Conservation (phyloP, 2,888 invertebrate species). For the Rhamnusium bicolor region DNA sequence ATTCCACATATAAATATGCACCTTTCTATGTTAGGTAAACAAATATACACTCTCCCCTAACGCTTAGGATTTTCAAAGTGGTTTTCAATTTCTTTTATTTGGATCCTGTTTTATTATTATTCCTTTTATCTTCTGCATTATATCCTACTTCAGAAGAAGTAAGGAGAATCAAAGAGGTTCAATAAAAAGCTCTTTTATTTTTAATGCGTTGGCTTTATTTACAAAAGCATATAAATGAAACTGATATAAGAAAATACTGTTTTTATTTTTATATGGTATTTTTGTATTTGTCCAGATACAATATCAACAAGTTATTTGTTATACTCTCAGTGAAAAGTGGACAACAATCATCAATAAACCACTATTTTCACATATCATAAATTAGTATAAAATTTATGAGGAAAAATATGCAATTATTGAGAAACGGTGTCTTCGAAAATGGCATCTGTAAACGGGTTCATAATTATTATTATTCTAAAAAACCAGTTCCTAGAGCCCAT, state of each 20-base stretch:
- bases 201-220: conserved; percentile 30
- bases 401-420: too few relatives aligned
- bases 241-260: conserved; percentile 13
- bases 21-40: conserved; percentile 19
- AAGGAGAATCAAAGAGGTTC: conserved; percentile 31
- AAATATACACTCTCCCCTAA: conserved; percentile 29
- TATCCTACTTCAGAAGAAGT: conserved; percentile 29
- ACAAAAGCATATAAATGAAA: conserved; percentile 26
- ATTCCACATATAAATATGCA: conserved; percentile 23
- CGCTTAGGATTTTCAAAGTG: conserved; percentile 29
- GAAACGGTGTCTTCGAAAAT: too few relatives aligned
- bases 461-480: too few relatives aligned
- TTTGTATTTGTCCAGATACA: not conserved
- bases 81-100: conserved; percentile 38
- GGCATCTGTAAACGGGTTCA: too few relatives aligned
- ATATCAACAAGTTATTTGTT: too few relatives aligned
- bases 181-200: conserved; percentile 30
- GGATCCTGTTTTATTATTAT: conserved; percentile 36
- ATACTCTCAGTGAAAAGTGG: too few relatives aligned
- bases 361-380: too few relatives aligned
- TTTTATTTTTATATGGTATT: conserved; percentile 10
- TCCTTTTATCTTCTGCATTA: conserved; percentile 35
- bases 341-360: too few relatives aligned
- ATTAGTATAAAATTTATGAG: too few relatives aligned
- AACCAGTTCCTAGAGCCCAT: too few relatives aligned